Conservation (phyloP, 2,888 invertebrate genomes). For the Ptychoptera contaminata region DNA sequence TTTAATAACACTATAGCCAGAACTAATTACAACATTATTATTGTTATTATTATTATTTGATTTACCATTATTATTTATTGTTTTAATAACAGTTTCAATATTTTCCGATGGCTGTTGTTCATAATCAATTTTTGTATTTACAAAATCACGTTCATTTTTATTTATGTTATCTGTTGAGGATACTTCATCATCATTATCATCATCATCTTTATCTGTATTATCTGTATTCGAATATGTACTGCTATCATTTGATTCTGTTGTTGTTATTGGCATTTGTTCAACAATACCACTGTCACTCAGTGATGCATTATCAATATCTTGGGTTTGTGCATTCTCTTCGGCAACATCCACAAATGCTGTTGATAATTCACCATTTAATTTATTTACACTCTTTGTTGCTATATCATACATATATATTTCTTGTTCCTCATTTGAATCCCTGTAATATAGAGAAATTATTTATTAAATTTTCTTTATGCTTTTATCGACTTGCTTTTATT, state of each 20-base stretch:
- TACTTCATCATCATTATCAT: conserved; percentile 10
- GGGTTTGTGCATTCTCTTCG: conserved; percentile 60
- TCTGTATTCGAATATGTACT: not conserved
- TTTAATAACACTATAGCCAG: conserved; percentile 18
- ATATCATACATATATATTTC: conserved; percentile 84
- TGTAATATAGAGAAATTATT: conserved; percentile 9
- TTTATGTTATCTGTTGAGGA: conserved; percentile 19
- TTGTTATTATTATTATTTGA: conserved; percentile 8
- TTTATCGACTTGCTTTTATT: not conserved
- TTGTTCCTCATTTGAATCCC: conserved; percentile 35
- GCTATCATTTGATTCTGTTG: not conserved
- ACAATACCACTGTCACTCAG: conserved; percentile 34
- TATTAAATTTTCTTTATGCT: not conserved
- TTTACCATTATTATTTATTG: conserved; percentile 5
- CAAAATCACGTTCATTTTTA: conserved; percentile 17
- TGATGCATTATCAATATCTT: conserved; percentile 43
- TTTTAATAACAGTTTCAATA: conserved; percentile 8
- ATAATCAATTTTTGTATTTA: conserved; percentile 20
- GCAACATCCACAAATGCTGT: conserved; percentile 76
- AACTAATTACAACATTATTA: conserved; percentile 14
- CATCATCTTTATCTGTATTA: not conserved
- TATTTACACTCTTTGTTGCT: conserved; percentile 53
- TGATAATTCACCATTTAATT: conserved; percentile 65
- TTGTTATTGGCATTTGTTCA: conserved; percentile 10
- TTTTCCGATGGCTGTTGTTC: conserved; percentile 11